Base-by-base conservation (phyloP, 2,888 invertebrate genomes). In the Trimorus sp. region DNA sequence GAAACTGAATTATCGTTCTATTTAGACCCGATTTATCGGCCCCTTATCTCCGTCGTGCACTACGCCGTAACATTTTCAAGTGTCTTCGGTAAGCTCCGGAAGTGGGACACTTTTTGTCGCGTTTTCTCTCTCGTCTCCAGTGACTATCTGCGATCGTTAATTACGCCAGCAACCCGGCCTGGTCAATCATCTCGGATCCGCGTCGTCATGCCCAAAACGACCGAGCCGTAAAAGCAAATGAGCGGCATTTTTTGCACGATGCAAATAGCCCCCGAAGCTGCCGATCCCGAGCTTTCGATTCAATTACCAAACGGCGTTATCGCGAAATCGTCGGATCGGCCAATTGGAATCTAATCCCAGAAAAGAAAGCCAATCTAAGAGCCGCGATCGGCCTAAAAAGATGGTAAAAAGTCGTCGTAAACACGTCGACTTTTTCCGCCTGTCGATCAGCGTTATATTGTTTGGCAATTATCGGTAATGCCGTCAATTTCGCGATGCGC, bases 381-480 rank as follows among this genome's bases (percentile, higher is more conserved):
- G 59, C n/a, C 74, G 42, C 73, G 37, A 45, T 53, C 60, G 71
- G 49, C 54, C 42, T 68, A 65, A 73, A 79, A 66, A 79, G 68
- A 58, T 71, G 56, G 59, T 68, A 65, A 73, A 79, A 66, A 79
- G 68, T 51, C 79, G 56, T 66, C 66, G 70, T 80, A 75, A 80
- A 75, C 66, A 70, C 79, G 74, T 66, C 59, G 4, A 54, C 65
- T 71, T 69, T 79, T 80, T 66, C 70, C 38, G 45, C 60, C 74
- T 75, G 54, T 36, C 65, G 54, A 75, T 75, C 75, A 75, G 70
- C 78, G 58, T 83, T 70, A 83, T 77, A 59, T 74, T 76, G 66
- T 83, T 81, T 69, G 71, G 77, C 82, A 83, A 84, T 85, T 85
- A 85, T 84, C 80, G 83, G 69, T 85, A 84, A 85, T 84, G 81